Evolutionary conservation across 2,797 vertebrate species (phyloP), one percentile per base, ranked within the genome.

Genomic region (Geotrypetes seraphini): DNA sequence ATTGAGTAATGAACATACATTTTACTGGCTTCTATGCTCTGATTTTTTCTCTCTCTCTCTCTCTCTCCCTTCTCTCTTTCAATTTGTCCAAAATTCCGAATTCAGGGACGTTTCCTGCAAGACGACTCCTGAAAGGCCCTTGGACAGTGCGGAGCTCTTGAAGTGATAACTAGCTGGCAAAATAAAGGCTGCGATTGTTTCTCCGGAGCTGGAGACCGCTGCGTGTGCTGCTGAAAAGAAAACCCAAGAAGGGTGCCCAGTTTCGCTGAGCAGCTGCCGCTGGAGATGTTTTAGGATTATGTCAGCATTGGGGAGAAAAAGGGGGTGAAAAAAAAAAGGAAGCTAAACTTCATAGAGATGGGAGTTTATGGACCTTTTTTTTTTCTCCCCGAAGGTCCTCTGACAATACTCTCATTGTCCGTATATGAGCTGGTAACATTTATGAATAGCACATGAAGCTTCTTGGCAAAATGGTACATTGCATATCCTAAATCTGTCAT

Each of bases 241-340:
- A 83, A 70, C 64, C 73, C 72, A 73, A 75, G 68, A 64, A 69
- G 72, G n/a, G 71, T 59, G 69, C 60, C 53, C 49, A 42, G 80
- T 86, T 82, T 87, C 78, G 86, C 86, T 75, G 75, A 81, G 86
- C 88, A 92, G 91, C 90, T 91, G 89, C 88, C 86, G 79, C 76
- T 69, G 72, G 71, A 53, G 84, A 85, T 81, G 86, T 77, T 83
- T 82, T 86, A 78, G 71, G 84, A 86, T 90, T 86, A 91, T 87
- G 88, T 92, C 89, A 92, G 85, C 66, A 81, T 71, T 36, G 78
- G 50, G 71, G 74, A 76, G 77, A 81, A 47, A 44, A 59, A 50
- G 44, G 17, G 26, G 37, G 41, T 63, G 59, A 83, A 79, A 78
- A 65, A 59, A 65, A 63, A 55, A 70, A 69, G 48, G n/a, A n/a